These are phyloP conservation scores for Umimayanthus chanpuru DNA, from an alignment of 92 coral and sea anemone species.

Conservation along the genomic window DNA sequence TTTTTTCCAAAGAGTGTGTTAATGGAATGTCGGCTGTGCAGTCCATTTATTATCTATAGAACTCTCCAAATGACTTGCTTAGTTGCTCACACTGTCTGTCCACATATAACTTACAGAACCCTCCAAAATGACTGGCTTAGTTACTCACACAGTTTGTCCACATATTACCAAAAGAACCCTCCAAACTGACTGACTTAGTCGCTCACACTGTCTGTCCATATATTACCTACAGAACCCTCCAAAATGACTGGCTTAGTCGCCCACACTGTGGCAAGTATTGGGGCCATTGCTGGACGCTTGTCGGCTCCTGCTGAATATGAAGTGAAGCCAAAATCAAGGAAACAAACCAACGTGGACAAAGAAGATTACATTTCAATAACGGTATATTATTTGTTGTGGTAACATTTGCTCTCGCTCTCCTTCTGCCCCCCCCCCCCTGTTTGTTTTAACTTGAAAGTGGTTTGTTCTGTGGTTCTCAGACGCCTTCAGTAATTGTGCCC, in stretches of 20 bases:
- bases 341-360: neutral
- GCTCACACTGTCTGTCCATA: neutral
- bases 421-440: too few species aligned
- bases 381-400: neutral
- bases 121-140: too few species aligned
- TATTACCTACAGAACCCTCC: slow-evolving; percentile 20
- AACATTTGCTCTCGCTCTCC: too few species aligned
- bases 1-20: too few species aligned
- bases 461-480: too few species aligned
- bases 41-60: too few species aligned
- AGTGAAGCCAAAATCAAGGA: neutral
- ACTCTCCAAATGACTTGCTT: too few species aligned
- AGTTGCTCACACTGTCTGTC: neutral
- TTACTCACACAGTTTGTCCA: too few species aligned
- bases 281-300: slow-evolving; percentile 36
- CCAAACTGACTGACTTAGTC: slow-evolving; percentile 6
- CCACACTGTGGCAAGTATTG: slow-evolving; percentile 31
- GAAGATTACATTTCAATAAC: slow-evolving; percentile 34
- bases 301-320: slow-evolving; percentile 3
- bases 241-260: slow-evolving; percentile 19
- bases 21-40: too few species aligned
- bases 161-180: slow-evolving; percentile 6
- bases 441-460: too few species aligned
- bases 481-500: too few species aligned
- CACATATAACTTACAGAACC: too few species aligned